phyloP scores from a whole-genome alignment of 2,113 vertebrate species.

The Phaethon lepturus region DNA sequence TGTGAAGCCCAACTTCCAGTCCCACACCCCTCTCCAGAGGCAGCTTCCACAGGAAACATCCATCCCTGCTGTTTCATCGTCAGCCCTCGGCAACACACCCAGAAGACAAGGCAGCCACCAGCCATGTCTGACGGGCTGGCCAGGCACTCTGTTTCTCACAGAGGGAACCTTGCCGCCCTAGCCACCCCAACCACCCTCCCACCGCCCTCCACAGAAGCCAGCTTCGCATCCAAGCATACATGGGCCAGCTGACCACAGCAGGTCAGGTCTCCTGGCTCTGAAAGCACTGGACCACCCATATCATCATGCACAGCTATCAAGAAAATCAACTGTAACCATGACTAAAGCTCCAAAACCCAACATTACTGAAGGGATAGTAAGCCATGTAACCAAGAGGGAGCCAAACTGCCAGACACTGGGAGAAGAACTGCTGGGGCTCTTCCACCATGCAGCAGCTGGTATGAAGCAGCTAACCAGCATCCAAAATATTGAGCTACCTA shows the following conservation, averaged over 20 bases:
- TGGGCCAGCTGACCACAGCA: not conserved
- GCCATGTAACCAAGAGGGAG: not conserved
- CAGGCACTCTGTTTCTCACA: not conserved
- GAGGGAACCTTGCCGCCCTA: not conserved
- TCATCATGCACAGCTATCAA: not conserved
- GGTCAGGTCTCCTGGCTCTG: not conserved
- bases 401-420: not conserved
- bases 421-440: not conserved
- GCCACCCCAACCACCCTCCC: too few species aligned
- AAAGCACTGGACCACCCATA: not conserved
- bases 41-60: not conserved
- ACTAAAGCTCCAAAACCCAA: not conserved
- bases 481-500: not conserved
- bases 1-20: not conserved
- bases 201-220: fast-evolving
- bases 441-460: not conserved
- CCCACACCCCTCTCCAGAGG: not conserved
- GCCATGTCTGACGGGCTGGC: not conserved
- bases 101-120: not conserved
- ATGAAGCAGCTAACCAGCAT: not conserved
- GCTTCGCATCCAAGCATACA: not conserved
- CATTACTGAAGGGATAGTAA: not conserved
- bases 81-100: not conserved
- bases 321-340: not conserved
- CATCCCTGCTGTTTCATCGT: not conserved